Evolutionary conservation across 2,113 vertebrate species (phyloP), one percentile per base, ranked within the genome.

Genomic region (Ictidomys tridecemlineatus): DNA sequence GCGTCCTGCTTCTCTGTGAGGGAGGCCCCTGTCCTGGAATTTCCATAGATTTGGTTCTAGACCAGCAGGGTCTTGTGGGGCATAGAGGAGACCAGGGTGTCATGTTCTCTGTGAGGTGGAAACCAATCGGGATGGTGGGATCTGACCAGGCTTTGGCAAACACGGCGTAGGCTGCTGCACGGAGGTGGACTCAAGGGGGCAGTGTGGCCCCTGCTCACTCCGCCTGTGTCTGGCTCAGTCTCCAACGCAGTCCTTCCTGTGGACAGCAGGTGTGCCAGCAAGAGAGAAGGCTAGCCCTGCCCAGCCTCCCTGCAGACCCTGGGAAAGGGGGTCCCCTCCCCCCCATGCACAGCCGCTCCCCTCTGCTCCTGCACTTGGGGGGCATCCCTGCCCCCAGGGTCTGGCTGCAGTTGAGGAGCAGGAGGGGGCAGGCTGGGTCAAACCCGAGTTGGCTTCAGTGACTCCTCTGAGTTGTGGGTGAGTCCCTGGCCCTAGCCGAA

Each of bases 181-280:
- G 1, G 24, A 63, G 34, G 26, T 76, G 70, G 45, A 11, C 28
- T 34, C 39, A 17, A 34, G 32, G 12, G 42, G 69, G 76, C 12
- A 51, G 67, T 1, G 2, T 0, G 1, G n/a, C 22, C 48, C 39
- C 26, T 0, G 4, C 76, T 22, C n/a, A 1, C 28, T 4, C 63
- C 4, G 9, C 45, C 24, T 61, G 32, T 14, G 42, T 37, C 11
- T 6, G 0, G 3, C 4, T 37, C n/a, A 1, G 0, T 18, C 63
- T 34, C 26, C 34, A 32, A 13, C 42, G 48, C 22, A 26, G 4
- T 3, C 28, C 67, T n/a, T 28, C 4, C 2, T 30, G 28, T 26
- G 11, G 39, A 34, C 9, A 53, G 28, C 83, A 42, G 74, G 53
- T 76, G 56, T 42, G 0, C 58, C 34, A 2, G 5, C 0, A 14